phyloP scores from a whole-genome alignment of 2,797 vertebrate genomes.

The Glyptemys insculpta region DNA sequence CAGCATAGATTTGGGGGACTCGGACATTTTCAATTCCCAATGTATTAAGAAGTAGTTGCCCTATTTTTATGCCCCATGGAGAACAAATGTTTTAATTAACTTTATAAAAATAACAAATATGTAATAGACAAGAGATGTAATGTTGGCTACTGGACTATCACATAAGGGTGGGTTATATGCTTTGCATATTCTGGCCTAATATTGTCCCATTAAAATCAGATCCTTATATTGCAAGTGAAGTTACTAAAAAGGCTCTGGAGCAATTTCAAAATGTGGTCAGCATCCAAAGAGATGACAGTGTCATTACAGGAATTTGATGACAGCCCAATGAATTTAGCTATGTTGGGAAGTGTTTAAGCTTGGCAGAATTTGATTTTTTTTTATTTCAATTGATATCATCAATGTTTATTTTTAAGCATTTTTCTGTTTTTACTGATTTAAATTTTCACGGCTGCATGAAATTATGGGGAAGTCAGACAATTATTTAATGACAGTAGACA shows the following conservation, averaged over 20 bases:
- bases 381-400: not conserved
- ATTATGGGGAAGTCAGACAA: not conserved
- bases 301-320: constrained; percentile 40
- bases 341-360: not conserved
- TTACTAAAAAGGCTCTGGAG: constrained; percentile 41
- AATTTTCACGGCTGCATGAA: not conserved
- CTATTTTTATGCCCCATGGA: not conserved
- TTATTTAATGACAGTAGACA: not conserved
- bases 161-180: not conserved
- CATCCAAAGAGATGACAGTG: constrained; percentile 35
- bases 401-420: not conserved
- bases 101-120: not conserved
- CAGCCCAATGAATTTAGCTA: not conserved
- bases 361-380: not conserved
- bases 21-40: not conserved
- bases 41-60: not conserved
- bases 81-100: constrained; percentile 3
- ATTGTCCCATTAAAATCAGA: constrained; percentile 24
- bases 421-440: not conserved
- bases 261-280: constrained; percentile 32
- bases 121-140: not conserved
- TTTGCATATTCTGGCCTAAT: not conserved
- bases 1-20: not conserved
- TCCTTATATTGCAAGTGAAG: constrained; percentile 1
- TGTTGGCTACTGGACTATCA: not conserved